Base-by-base conservation (phyloP, 1,140 invertebrate species). In the Trichonephila clavipes region DNA sequence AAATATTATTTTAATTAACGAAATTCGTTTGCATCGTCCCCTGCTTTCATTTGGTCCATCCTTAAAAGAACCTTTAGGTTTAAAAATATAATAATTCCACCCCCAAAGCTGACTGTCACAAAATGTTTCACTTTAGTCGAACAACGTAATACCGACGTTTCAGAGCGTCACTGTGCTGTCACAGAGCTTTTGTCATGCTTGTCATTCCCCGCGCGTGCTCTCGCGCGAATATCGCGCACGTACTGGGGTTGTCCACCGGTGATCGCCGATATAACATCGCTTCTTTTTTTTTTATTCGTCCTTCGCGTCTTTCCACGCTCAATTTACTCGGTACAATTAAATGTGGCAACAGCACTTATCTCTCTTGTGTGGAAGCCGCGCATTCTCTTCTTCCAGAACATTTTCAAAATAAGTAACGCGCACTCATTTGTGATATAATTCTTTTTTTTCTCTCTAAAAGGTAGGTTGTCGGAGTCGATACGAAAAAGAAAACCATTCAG, bases 231-330 rank as follows among this genome's bases (percentile, higher is more conserved):
- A 24, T 14, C 21, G n/a, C 14, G 24, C 34, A 77, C 34, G 72
- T 24, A 24, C n/a, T 77, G 72, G 72, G 72, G 72, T 28, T 77
- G 72, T 77, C 72, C 72, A 77, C 72, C 72, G 21, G 14, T 21
- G 19, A 77, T 77, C 72, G 18, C 16, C 21, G 21, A 64, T 64
- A 21, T 14, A 64, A 6, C 62, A 64, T 64, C 18, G 14, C 21
- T 62, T 64, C 21, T 64, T 16, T 64, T 64, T n/a, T 40, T 40
- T 1, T 40, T 6, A 40, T 77, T 24, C 72, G 72, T 24, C 72
- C 72, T 77, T 77, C 44, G 44, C 19, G 19, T 83, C 51, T 83
- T 51, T 51, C 81, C n/a, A 83, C 81, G 81, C 81, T 83, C 81
- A 83, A 83, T 83, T 83, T 51, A n/a, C 81, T 58, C 40, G 40